Evolutionary conservation across 2,113 vertebrate species (phyloP).

Genomic region (Lichenostomus cassidix): DNA sequence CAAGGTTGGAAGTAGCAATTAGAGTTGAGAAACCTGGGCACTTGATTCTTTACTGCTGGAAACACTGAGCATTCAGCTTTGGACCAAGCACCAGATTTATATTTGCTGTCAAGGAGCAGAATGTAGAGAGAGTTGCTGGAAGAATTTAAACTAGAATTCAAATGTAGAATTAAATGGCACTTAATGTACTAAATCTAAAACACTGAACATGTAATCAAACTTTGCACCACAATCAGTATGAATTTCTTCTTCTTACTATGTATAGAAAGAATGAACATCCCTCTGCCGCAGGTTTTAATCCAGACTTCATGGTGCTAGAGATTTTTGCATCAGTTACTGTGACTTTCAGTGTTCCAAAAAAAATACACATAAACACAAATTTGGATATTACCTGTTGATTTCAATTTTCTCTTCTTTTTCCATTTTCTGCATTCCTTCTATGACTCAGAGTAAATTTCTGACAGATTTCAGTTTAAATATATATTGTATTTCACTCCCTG

Average conservation of each 20-base stretch:
- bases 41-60: background rate
- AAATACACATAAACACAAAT: background rate
- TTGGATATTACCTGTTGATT: background rate
- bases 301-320: background rate
- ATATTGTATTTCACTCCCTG: background rate
- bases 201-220: background rate
- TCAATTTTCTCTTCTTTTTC: background rate
- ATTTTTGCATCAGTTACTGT: background rate
- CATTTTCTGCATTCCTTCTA: background rate
- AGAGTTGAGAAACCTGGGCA: background rate
- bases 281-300: background rate
- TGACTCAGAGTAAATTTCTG: background rate
- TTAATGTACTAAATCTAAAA: background rate
- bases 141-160: background rate
- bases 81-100: background rate
- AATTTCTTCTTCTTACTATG: background rate
- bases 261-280: background rate
- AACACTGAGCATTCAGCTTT: background rate
- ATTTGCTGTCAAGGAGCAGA: background rate
- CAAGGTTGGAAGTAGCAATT: background rate
- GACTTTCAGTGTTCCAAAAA: background rate
- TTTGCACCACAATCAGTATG: background rate
- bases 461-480: background rate
- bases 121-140: background rate
- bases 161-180: background rate